phyloP scores from a whole-genome alignment of 1,140 invertebrate genomes.

The Euglossa dilemma region DNA sequence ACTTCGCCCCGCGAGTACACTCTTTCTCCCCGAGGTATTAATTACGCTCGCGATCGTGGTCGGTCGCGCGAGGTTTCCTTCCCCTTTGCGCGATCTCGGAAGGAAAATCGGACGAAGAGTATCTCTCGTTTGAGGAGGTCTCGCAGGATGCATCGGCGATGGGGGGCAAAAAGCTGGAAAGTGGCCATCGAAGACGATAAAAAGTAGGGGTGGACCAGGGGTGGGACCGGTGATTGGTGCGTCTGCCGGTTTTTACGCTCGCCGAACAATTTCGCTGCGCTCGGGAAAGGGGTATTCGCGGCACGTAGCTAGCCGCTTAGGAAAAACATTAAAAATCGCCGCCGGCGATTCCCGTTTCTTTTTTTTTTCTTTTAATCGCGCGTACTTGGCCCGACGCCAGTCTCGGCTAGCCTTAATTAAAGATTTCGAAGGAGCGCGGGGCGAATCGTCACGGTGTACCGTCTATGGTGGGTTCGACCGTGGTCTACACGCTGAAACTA shows the following conservation, averaged over 20 bases:
- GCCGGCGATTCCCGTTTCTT: slow-evolving; percentile 30
- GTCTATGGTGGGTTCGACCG: neutral
- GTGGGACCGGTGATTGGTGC: slow-evolving; percentile 46
- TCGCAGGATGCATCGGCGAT: neutral
- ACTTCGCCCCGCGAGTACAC: neutral
- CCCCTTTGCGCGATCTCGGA: too few species aligned
- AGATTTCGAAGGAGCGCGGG: slow-evolving; percentile 30
- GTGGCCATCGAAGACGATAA: slow-evolving; percentile 42
- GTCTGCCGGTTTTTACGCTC: slow-evolving; percentile 44
- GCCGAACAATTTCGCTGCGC: slow-evolving; percentile 39
- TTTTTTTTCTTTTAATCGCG: slow-evolving; percentile 15
- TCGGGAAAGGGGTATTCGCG: slow-evolving; percentile 25
- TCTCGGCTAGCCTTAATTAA: slow-evolving; percentile 27
- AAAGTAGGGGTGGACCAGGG: slow-evolving; percentile 25
- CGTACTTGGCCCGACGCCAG: slow-evolving; percentile 19
- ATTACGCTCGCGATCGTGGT: neutral
- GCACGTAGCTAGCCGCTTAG: slow-evolving; percentile 44
- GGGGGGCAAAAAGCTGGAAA: slow-evolving; percentile 49
- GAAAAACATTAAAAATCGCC: slow-evolving; percentile 55
- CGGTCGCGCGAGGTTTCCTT: too few species aligned
- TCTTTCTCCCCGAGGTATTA: neutral
- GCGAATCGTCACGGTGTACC: slow-evolving; percentile 16
- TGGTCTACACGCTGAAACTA: neutral
- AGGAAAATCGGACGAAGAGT: neutral
- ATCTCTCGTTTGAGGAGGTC: slow-evolving; percentile 2